phyloP scores from a whole-genome alignment of 2,113 vertebrate species.

The rat (Rattus norvegicus) region DNA sequence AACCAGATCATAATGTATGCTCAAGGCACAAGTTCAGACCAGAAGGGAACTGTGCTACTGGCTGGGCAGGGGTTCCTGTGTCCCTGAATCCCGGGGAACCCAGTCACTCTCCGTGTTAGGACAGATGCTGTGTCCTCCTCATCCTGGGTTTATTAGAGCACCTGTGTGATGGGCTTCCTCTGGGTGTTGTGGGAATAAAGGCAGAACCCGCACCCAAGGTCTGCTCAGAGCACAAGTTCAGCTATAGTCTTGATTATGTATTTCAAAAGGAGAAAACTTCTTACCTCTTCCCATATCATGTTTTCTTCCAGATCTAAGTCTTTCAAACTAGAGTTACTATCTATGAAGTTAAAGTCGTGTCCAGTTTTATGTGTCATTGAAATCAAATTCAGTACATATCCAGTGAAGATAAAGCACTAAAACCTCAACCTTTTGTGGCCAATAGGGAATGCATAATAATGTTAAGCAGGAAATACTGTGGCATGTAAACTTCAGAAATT shows the following conservation, averaged over 20 bases:
- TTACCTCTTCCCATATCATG: background rate
- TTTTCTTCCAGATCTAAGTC: slow-evolving; percentile 27
- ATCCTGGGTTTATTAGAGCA: no score
- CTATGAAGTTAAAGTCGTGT: slow-evolving; percentile 9
- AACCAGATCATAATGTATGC: no score
- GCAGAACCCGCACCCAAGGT: no score
- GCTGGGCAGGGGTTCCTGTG: no score
- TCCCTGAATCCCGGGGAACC: no score
- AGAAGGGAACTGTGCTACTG: no score
- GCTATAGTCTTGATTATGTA: background rate
- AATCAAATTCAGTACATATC: slow-evolving; percentile 23
- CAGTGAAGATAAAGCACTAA: slow-evolving; percentile 16
- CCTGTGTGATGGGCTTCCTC: no score
- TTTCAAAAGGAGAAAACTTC: slow-evolving; percentile 22
- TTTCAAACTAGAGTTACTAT: slow-evolving; percentile 19
- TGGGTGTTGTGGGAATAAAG: no score
- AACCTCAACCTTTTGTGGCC: background rate
- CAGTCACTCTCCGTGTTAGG: no score
- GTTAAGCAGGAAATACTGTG: slow-evolving; percentile 17
- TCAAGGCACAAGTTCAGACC: no score
- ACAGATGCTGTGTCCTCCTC: no score
- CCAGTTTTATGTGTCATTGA: background rate
- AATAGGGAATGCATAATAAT: background rate
- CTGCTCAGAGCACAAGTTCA: background rate
- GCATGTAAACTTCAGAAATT: background rate